phyloP scores from a whole-genome alignment of 1,140 invertebrate genomes.

The Propsilocerus akamusi region DNA sequence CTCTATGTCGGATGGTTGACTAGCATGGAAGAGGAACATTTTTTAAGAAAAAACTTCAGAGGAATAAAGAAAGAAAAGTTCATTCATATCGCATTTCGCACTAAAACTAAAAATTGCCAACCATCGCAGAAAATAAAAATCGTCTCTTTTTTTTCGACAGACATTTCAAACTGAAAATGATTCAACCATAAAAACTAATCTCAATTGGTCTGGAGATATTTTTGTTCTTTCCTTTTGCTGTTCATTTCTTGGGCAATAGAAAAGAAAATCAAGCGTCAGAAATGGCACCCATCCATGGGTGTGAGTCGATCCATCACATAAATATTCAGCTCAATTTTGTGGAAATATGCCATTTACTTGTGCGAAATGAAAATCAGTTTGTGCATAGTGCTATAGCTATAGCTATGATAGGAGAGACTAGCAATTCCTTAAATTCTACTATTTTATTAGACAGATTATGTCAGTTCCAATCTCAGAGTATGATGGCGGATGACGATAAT shows the following conservation, averaged over 20 bases:
- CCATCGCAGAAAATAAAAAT: no score
- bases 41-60: neutral
- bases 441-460: constrained; percentile 4
- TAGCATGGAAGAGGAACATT: neutral
- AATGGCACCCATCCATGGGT: no score
- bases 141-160: no score
- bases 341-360: constrained; percentile 4
- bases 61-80: neutral
- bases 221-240: neutral
- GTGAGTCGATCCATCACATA: neutral
- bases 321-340: constrained; percentile 2
- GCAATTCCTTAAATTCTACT: neutral
- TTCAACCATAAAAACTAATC: constrained; percentile 4
- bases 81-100: neutral
- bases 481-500: no score
- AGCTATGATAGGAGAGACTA: no score
- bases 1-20: neutral
- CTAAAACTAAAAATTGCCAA: no score
- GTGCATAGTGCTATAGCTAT: no score
- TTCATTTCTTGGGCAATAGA: neutral
- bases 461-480: neutral
- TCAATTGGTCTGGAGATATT: constrained; percentile 1
- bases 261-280: no score
- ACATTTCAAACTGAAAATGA: no score
- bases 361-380: neutral